Evolutionary conservation across 2,888 invertebrate genomes (phyloP).

Genomic region (Hypselothyrea guttata): DNA sequence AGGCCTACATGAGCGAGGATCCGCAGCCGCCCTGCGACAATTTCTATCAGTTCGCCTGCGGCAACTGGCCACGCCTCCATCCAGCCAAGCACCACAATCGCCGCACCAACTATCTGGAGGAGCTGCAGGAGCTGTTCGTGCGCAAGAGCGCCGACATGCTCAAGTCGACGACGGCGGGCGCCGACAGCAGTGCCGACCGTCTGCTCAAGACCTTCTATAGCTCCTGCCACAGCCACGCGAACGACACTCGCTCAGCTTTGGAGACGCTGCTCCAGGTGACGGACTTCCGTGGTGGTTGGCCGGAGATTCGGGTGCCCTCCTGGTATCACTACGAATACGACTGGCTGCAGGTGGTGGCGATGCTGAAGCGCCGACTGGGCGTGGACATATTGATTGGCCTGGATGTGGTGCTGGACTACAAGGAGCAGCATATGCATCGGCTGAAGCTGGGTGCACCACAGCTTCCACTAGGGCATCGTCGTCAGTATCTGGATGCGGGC

Average conservation of each 20-base stretch:
- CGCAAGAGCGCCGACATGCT: conserved; percentile 78
- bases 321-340: conserved; percentile 79
- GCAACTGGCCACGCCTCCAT: conserved; percentile 76
- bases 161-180: conserved; percentile 30
- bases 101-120: conserved; percentile 71
- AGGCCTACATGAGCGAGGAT: conserved; percentile 68
- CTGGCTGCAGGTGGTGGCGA: conserved; percentile 76
- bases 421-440: conserved; percentile 71
- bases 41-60: conserved; percentile 80
- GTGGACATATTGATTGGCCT: conserved; percentile 79
- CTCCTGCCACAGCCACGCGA: conserved; percentile 66
- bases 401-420: conserved; percentile 75
- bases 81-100: conserved; percentile 54
- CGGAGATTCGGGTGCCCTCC: conserved; percentile 56
- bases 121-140: conserved; percentile 73
- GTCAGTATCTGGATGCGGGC: conserved; percentile 58
- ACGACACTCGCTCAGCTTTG: conserved; percentile 54
- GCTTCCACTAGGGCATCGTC: conserved; percentile 57
- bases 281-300: conserved; percentile 79
- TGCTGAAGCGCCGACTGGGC: conserved; percentile 71
- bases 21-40: conserved; percentile 63
- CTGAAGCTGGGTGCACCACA: conserved; percentile 78
- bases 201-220: conserved; percentile 73
- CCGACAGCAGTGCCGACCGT: conserved; percentile 68
- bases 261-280: conserved; percentile 59